Evolutionary conservation across 1,140 invertebrate species (phyloP), one percentile per base, ranked within the genome.

Genomic region (Drosophila hydei): DNA sequence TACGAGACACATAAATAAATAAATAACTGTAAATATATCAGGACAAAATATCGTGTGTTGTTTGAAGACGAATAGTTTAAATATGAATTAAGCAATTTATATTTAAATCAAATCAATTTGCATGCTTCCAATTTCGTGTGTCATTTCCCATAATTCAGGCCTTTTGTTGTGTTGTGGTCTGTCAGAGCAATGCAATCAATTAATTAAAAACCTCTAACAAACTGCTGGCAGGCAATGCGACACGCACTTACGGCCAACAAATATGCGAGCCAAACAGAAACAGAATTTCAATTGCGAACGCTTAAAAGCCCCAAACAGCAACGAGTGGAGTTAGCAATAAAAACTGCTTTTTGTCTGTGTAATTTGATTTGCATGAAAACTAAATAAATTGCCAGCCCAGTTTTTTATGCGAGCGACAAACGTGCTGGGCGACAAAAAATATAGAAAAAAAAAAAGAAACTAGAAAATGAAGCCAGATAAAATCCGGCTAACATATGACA

Each of bases 311-410:
- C 18, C 23, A 16, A 64, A 27, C 45, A 56, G 23, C 43, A 43
- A 42, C 25, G 11, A 7, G 43, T 42, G 60, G 54, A 48, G 47
- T 33, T 56, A 55, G 62, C 48, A 60, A 63, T 77, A 77, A 73
- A 72, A 79, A 61, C 45, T 59, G 43, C 56, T 58, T 60, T 40
- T 65, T 56, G 43, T 38, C 14, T 56, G 23, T 65, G 73, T 79
- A 74, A 85, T 85, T 79, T 85, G 73, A 84, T 85, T 84, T 87
- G 77, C 73, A 84, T 84, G 74, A 79, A 85, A 80, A 72, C 56
- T 67, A 74, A 85, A 84, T 85, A 87, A 84, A 84, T 85, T 76
- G 61, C 64, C 42, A 60, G 52, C 25, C 48, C 45, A 60, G 38
- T 65, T 55, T 65, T 64, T 50, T 48, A 27, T 58, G 14, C 21